These are phyloP conservation scores for Tetragonula carbonaria DNA, from an alignment of 2,888 invertebrate species.

Conservation along the genomic window DNA sequence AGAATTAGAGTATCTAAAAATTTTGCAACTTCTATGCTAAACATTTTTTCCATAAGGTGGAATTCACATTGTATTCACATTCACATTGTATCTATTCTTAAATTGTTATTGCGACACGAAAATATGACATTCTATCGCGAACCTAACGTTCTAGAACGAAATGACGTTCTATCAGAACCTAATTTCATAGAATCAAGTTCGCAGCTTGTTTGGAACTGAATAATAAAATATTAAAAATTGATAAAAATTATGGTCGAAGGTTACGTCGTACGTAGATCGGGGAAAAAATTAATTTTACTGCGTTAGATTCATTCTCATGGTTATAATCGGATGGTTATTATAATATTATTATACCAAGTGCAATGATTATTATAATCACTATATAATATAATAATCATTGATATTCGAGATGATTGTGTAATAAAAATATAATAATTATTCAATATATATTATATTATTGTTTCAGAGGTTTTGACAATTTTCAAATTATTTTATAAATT, in stretches of 20 bases:
- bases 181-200: neutral
- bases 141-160: too few relatives aligned
- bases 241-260: neutral
- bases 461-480: neutral
- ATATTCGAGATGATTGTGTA: too few relatives aligned
- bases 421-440: too few relatives aligned
- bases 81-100: too few relatives aligned
- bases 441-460: too few relatives aligned
- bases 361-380: too few relatives aligned
- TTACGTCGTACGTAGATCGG: neutral
- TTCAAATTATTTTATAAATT: neutral
- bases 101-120: too few relatives aligned
- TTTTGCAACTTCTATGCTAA: too few relatives aligned
- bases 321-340: neutral
- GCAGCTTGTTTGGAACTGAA: neutral
- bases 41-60: too few relatives aligned
- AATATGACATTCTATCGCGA: neutral
- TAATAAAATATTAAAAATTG: neutral
- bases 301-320: neutral
- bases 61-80: too few relatives aligned
- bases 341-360: neutral
- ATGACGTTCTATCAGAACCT: neutral
- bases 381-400: too few relatives aligned
- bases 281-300: neutral
- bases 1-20: too few relatives aligned